Conservation (phyloP, 1,140 invertebrate species). For the Drosophila prosaltans region DNA sequence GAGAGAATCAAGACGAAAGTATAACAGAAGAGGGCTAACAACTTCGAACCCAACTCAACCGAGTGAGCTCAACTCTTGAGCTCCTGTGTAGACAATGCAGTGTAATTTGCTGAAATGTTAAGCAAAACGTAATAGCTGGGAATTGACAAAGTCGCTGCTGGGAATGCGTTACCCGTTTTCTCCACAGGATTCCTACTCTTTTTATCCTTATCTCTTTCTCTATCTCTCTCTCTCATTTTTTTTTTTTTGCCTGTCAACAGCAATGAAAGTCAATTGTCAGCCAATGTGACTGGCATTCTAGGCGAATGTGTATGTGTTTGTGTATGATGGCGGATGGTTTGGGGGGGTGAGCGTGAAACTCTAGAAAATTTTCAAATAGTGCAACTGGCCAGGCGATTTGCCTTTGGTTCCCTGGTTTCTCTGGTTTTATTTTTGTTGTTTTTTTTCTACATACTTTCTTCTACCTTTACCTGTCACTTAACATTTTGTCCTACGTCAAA, state of each 20-base stretch:
- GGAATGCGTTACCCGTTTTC: slow-evolving; percentile 16
- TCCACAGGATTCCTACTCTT: background rate
- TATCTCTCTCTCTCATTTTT: background rate
- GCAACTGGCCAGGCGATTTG: slow-evolving; percentile 4
- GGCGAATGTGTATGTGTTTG: slow-evolving; percentile 25
- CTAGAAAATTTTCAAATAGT: slow-evolving; percentile 1
- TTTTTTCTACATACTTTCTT: background rate
- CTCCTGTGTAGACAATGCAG: slow-evolving; percentile 60
- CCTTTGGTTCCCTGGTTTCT: slow-evolving; percentile 4
- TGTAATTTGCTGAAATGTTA: slow-evolving; percentile 73
- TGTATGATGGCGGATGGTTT: background rate
- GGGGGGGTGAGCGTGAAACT: background rate
- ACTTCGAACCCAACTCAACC: slow-evolving; percentile 24
- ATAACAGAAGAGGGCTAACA: slow-evolving; percentile 25
- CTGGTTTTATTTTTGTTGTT: background rate
- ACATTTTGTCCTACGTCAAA: slow-evolving; percentile 59
- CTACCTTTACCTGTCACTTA: slow-evolving; percentile 59
- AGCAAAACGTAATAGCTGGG: slow-evolving; percentile 74
- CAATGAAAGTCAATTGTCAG: slow-evolving; percentile 78
- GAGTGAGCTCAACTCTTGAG: slow-evolving; percentile 28
- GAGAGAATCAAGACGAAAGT: slow-evolving; percentile 6
- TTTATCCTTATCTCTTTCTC: slow-evolving; percentile 6
- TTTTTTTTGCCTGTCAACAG: slow-evolving; percentile 55
- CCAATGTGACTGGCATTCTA: slow-evolving; percentile 55
- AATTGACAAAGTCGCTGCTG: slow-evolving; percentile 64